phyloP scores from a whole-genome alignment of 2,113 vertebrate species.

The Brachyhypopomus occidentalis region DNA sequence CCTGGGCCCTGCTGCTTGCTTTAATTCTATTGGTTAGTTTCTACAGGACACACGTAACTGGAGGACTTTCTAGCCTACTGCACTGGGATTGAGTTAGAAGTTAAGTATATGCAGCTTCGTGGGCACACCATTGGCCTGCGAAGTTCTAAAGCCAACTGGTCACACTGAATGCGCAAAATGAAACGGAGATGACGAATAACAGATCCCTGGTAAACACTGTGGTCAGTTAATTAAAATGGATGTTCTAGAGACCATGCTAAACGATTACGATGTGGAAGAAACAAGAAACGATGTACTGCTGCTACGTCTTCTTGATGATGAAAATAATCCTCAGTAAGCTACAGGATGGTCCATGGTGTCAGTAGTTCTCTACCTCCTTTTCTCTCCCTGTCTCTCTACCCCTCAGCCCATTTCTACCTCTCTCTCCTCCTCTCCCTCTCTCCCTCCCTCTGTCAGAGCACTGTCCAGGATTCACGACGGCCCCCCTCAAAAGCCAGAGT shows the following conservation, averaged over 20 bases:
- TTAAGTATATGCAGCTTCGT: constrained; percentile 25
- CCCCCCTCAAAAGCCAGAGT: constrained; percentile 75
- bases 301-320: constrained; percentile 24
- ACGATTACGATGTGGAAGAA: not conserved
- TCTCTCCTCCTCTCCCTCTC: not conserved
- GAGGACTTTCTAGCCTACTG: constrained; percentile 4
- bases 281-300: constrained; percentile 24
- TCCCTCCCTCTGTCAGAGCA: constrained; percentile 65
- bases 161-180: not conserved
- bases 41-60: constrained; percentile 11
- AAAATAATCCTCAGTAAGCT: constrained; percentile 38
- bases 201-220: not conserved
- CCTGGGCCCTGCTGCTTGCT: constrained; percentile 27
- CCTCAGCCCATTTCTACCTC: constrained; percentile 16
- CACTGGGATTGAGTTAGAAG: constrained; percentile 11
- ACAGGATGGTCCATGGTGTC: constrained; percentile 41
- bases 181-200: constrained; percentile 8
- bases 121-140: not conserved
- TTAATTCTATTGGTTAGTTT: constrained; percentile 19
- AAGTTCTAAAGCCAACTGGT: constrained; percentile 10
- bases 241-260: constrained; percentile 11
- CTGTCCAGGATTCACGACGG: constrained; percentile 67
- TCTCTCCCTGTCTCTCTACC: constrained; percentile 11
- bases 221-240: constrained; percentile 32
- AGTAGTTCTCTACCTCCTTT: constrained; percentile 28